Percentiles rank a stretch among this genome's conserved stretches.
phyloP scores from a whole-genome alignment of 2,888 invertebrate genomes.

The Agrochola litura region DNA sequence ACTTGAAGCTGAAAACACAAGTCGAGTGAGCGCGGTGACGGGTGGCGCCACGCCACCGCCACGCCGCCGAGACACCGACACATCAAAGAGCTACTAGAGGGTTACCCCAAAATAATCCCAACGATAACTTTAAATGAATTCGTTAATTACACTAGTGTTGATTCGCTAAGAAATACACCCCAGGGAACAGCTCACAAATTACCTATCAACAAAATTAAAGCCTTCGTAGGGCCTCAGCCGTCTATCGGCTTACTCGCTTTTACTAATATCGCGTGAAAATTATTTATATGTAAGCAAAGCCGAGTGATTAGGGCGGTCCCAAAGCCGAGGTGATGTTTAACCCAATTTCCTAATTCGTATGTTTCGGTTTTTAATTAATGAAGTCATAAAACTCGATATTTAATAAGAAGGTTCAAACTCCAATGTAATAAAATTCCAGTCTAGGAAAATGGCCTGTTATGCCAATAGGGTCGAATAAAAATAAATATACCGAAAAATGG shows the following conservation, averaged over 20 bases:
- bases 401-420: conserved; percentile 50
- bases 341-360: conserved; percentile 67
- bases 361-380: conserved; percentile 69
- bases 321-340: conserved; percentile 62
- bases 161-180: conserved; percentile 84
- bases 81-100: conserved; percentile 80
- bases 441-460: background rate
- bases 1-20: conserved; percentile 69
- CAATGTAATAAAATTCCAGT: conserved; percentile 29
- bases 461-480: background rate
- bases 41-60: conserved; percentile 32
- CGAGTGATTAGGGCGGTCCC: conserved; percentile 68
- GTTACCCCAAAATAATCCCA: conserved; percentile 72
- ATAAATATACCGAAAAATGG: background rate
- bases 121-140: conserved; percentile 87
- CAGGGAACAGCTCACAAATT: conserved; percentile 81
- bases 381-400: conserved; percentile 58
- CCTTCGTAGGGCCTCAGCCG: conserved; percentile 75
- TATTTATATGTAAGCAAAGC: conserved; percentile 72
- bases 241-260: conserved; percentile 77
- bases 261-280: conserved; percentile 73
- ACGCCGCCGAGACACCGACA: conserved; percentile 50
- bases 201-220: conserved; percentile 86
- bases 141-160: conserved; percentile 89
- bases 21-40: conserved; percentile 48